Conservation (phyloP, 2,113 vertebrate genomes). For the Oreocharis arfaki region DNA sequence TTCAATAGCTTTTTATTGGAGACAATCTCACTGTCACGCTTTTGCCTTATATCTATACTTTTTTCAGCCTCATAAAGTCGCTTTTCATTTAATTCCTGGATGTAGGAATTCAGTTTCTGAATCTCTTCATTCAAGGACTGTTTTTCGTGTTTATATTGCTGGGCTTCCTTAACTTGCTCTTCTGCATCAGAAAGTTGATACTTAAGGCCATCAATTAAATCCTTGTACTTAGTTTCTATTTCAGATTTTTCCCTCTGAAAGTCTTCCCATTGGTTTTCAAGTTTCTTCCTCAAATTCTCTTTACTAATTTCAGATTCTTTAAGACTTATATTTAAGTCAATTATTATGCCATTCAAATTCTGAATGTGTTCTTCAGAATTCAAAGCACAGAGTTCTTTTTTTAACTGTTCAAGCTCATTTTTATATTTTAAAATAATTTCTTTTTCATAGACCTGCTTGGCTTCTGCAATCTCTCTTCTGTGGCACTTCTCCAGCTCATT, state of each 20-base stretch:
- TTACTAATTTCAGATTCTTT: slow-evolving; percentile 21
- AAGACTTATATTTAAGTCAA: slow-evolving; percentile 46
- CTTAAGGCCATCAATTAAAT: slow-evolving; percentile 58
- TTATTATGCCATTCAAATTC: slow-evolving; percentile 42
- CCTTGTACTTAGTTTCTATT: slow-evolving; percentile 60
- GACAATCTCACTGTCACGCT: slow-evolving; percentile 39
- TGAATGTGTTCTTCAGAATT: slow-evolving; percentile 33
- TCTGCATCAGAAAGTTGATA: slow-evolving; percentile 52
- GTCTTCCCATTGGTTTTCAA: slow-evolving; percentile 65
- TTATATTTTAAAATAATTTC: slow-evolving; percentile 32
- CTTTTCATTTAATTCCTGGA: slow-evolving; percentile 66
- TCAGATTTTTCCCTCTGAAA: slow-evolving; percentile 63
- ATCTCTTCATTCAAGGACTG: slow-evolving; percentile 72
- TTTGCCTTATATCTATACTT: background rate
- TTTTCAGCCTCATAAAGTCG: slow-evolving; percentile 51
- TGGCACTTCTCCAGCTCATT: slow-evolving; percentile 55
- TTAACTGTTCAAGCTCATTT: slow-evolving; percentile 25
- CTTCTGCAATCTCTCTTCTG: slow-evolving; percentile 12
- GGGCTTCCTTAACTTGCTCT: slow-evolving; percentile 64
- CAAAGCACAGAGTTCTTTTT: background rate
- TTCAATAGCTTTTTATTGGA: slow-evolving; percentile 45
- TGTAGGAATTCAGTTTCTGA: slow-evolving; percentile 21
- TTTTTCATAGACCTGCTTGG: background rate
- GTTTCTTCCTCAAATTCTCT: slow-evolving; percentile 41
- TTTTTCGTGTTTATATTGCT: slow-evolving; percentile 73